Conservation (phyloP, 1,140 invertebrate genomes). For the Delia radicum region DNA sequence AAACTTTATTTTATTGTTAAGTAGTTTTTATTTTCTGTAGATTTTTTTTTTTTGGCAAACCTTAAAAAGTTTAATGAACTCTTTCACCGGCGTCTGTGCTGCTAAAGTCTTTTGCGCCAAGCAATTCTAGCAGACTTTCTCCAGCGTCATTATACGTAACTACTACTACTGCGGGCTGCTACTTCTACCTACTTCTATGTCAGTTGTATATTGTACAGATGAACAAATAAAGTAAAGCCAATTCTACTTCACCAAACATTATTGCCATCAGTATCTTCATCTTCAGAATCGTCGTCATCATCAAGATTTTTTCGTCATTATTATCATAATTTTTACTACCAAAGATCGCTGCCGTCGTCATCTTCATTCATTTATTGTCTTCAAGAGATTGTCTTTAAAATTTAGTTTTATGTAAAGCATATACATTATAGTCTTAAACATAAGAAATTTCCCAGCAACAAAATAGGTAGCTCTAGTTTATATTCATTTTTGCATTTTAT, state of each 20-base stretch:
- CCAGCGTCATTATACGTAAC: conserved; percentile 10
- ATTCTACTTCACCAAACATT: neutral
- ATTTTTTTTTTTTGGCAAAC: conserved; percentile 42
- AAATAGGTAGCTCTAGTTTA: too few species aligned
- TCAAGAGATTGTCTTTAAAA: neutral
- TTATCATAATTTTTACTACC: neutral
- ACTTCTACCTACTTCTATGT: neutral
- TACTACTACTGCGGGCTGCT: neutral
- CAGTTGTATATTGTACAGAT: neutral
- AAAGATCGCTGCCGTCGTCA: neutral
- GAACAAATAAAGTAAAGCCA: neutral
- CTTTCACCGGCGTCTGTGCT: neutral
- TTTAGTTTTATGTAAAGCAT: neutral
- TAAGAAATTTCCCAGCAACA: neutral
- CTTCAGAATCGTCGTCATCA: neutral
- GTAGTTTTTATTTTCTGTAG: conserved; percentile 26
- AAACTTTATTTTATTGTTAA: neutral
- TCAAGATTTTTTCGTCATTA: neutral
- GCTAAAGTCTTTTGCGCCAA: neutral
- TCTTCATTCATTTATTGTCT: neutral
- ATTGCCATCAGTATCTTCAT: neutral
- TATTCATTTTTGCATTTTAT: too few species aligned
- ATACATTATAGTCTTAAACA: neutral
- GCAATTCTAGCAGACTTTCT: conserved; percentile 4
- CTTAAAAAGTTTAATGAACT: conserved; percentile 43